Evolutionary conservation across 2,113 vertebrate species (phyloP).

Genomic region (Pterophyllum scalare): DNA sequence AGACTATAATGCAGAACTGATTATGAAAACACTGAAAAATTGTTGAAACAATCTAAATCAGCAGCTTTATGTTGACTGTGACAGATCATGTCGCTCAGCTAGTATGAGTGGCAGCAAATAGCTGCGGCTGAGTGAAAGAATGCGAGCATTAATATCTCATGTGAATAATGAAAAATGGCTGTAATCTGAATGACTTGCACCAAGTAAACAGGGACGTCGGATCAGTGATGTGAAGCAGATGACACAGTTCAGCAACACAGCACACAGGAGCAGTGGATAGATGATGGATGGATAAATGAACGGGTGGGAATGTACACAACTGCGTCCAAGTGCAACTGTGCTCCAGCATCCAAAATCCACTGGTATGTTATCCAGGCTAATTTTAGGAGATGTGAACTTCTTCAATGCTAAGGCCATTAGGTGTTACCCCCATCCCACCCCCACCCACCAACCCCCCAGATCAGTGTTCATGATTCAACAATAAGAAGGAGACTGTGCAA

Average conservation of each 20-base stretch:
- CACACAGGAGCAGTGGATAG: neutral
- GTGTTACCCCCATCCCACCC: no score
- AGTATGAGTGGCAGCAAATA: neutral
- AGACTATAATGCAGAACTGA: slow-evolving; percentile 8
- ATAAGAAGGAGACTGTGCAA: no score
- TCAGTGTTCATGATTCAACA: no score
- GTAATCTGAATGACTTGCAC: neutral
- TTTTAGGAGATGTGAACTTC: neutral
- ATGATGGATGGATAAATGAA: neutral
- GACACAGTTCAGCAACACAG: neutral
- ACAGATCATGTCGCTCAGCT: neutral
- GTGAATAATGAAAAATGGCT: neutral
- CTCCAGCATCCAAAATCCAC: neutral
- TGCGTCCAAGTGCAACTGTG: neutral
- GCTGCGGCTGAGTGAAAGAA: neutral
- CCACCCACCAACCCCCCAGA: no score
- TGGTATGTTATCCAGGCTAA: neutral
- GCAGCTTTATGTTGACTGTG: neutral
- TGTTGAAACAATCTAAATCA: slow-evolving; percentile 1
- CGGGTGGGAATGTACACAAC: neutral
- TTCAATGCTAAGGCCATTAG: neutral
- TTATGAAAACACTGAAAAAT: slow-evolving; percentile 18
- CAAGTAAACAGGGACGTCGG: slow-evolving; percentile 3
- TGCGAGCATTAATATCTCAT: neutral
- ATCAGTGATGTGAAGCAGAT: neutral